A percentile compares a stretch with the other conserved stretches of the same genome.
These are phyloP conservation scores for Galaxias olidus DNA, from an alignment of 2,797 vertebrate species.

Conservation along the genomic window DNA sequence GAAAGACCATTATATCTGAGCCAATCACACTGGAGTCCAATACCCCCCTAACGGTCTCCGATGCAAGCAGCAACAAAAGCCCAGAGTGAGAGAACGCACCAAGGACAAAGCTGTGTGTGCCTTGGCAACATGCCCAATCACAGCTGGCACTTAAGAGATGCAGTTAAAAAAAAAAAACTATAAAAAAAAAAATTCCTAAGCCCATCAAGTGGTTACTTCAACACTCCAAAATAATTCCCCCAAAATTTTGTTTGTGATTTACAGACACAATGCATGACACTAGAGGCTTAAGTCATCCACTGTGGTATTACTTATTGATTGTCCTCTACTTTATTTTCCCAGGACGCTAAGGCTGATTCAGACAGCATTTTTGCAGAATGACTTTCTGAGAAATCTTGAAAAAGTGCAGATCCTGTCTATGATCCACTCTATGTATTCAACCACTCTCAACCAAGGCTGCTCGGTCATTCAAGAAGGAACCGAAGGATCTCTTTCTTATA, in stretches of 20 bases:
- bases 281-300: constrained; percentile 1
- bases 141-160: constrained; percentile 13
- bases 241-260: constrained; percentile 8
- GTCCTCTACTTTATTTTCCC: constrained; percentile 8
- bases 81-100: constrained; percentile 64
- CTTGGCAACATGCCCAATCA: constrained; percentile 19
- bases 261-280: constrained; percentile 1
- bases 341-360: constrained; percentile 73
- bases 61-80: constrained; percentile 71
- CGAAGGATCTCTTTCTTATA: constrained; percentile 67
- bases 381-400: constrained; percentile 74
- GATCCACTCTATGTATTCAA: constrained; percentile 64
- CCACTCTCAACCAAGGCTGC: constrained; percentile 63
- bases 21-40: constrained; percentile 59
- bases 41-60: constrained; percentile 54
- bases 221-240: constrained; percentile 17
- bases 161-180: not conserved
- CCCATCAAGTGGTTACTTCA: constrained; percentile 8
- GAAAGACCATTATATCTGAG: constrained; percentile 72
- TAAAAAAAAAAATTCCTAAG: not conserved
- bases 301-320: constrained; percentile 1
- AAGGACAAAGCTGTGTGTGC: not conserved
- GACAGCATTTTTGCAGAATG: constrained; percentile 67
- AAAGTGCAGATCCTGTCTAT: constrained; percentile 67
- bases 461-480: constrained; percentile 73